These are phyloP conservation scores for Eurois occulta DNA, from an alignment of 2,888 invertebrate genomes.

Conservation along the genomic window DNA sequence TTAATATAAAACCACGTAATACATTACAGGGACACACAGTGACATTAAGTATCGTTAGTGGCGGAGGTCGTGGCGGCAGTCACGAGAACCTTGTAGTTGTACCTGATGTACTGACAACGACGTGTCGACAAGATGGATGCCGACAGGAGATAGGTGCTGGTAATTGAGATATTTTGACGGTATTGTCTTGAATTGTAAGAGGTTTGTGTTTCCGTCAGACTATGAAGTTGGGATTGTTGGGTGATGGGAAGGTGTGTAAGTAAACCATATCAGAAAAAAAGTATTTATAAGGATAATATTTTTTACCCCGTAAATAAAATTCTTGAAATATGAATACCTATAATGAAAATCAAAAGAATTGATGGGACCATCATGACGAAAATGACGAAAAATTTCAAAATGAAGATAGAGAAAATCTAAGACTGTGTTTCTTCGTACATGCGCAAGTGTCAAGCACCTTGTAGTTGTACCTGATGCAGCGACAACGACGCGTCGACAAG, in stretches of 20 bases:
- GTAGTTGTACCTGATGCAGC: conserved; percentile 48
- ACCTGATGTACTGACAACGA: conserved; percentile 51
- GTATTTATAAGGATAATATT: background rate
- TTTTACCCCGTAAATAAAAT: background rate
- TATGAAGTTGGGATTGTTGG: background rate
- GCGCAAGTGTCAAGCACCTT: conserved; percentile 5
- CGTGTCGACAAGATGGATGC: conserved; percentile 57
- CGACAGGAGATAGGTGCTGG: conserved; percentile 37
- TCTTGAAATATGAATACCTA: background rate
- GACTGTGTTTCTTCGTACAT: background rate
- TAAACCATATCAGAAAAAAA: background rate
- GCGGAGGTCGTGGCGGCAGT: conserved; percentile 43
- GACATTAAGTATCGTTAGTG: conserved; percentile 57
- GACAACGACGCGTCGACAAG: conserved; percentile 48
- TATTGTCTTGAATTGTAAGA: conserved; percentile 16
- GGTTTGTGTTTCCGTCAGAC: background rate
- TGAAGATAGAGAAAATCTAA: background rate
- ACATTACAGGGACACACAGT: conserved; percentile 42
- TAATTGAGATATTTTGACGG: conserved; percentile 60
- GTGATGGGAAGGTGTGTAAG: background rate
- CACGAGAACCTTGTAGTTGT: conserved; percentile 51
- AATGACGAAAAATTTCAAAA: background rate
- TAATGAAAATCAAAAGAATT: background rate
- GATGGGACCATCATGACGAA: too few species aligned
- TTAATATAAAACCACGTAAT: conserved; percentile 38